Evolutionary conservation across 2,797 vertebrate genomes (phyloP).

Genomic region (Microtus obscurus): DNA sequence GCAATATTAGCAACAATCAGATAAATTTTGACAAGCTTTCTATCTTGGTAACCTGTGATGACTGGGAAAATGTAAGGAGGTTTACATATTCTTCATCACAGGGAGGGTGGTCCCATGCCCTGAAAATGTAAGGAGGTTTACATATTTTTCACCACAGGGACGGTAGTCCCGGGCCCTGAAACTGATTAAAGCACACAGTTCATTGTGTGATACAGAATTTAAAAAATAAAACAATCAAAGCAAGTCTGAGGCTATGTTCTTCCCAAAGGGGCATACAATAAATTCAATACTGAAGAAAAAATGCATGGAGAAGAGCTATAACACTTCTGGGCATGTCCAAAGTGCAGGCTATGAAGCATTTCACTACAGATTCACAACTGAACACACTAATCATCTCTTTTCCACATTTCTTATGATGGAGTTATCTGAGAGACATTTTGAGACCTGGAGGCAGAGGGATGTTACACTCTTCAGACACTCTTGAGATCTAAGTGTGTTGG

Average conservation of each 20-base stretch:
- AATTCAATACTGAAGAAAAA: not conserved
- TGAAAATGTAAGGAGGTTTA: not conserved
- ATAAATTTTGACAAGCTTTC: not conserved
- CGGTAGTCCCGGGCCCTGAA: not conserved
- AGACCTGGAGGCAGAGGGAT: not conserved
- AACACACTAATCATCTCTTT: not conserved
- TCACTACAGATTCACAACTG: not conserved
- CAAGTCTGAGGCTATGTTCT: not conserved
- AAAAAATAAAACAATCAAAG: not conserved
- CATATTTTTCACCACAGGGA: not conserved
- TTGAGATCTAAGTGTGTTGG: not conserved
- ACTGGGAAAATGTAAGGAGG: not conserved
- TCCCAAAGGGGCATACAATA: not conserved
- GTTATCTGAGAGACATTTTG: not conserved
- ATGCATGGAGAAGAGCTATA: not conserved
- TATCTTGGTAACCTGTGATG: not conserved
- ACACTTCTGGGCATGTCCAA: not conserved
- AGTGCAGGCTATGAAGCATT: not conserved
- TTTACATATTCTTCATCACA: not conserved
- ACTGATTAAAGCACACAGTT: not conserved
- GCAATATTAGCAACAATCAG: not conserved
- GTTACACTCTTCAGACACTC: not conserved
- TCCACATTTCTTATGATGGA: not conserved
- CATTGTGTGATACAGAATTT: not conserved
- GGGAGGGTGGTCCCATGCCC: not conserved